Evolutionary conservation across 2,113 vertebrate genomes (phyloP).

Genomic region (Marcusenius ussheri): DNA sequence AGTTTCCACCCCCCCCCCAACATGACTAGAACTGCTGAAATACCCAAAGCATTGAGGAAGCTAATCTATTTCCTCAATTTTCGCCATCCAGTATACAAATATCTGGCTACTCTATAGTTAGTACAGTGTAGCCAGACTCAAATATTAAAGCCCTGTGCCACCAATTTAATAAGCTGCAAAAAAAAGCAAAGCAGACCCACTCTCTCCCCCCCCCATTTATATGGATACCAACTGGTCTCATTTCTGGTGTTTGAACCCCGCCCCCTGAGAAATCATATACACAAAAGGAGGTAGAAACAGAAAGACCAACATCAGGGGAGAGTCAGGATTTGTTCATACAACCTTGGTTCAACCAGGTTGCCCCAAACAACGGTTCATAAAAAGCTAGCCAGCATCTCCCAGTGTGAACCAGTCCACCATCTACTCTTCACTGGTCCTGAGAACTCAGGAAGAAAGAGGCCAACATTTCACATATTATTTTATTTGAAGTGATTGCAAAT

Average conservation of each 20-base stretch:
- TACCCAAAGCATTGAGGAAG: too few relatives aligned
- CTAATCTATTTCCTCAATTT: too few relatives aligned
- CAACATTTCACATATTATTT: slow-evolving; percentile 44
- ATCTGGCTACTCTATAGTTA: too few relatives aligned
- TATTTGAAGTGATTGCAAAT: slow-evolving; percentile 54
- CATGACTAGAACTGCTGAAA: too few relatives aligned
- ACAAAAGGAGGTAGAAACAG: neutral
- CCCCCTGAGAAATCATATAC: neutral
- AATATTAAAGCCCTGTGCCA: neutral
- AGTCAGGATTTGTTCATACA: neutral
- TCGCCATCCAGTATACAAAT: too few relatives aligned
- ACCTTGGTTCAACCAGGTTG: neutral
- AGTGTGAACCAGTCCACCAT: neutral
- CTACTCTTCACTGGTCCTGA: neutral
- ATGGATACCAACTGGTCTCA: neutral
- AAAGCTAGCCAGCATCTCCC: neutral
- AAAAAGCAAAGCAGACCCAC: neutral
- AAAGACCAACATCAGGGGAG: neutral
- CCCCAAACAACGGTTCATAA: neutral
- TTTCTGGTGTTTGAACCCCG: neutral
- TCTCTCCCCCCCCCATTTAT: neutral
- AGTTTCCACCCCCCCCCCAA: too few relatives aligned
- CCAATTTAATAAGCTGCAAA: neutral
- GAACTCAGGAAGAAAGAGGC: neutral
- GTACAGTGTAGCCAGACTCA: too few relatives aligned